Percentiles rank a stretch among this genome's conserved stretches.
Conservation (phyloP, 2,797 vertebrate genomes). For the Rachycentron canadum region DNA sequence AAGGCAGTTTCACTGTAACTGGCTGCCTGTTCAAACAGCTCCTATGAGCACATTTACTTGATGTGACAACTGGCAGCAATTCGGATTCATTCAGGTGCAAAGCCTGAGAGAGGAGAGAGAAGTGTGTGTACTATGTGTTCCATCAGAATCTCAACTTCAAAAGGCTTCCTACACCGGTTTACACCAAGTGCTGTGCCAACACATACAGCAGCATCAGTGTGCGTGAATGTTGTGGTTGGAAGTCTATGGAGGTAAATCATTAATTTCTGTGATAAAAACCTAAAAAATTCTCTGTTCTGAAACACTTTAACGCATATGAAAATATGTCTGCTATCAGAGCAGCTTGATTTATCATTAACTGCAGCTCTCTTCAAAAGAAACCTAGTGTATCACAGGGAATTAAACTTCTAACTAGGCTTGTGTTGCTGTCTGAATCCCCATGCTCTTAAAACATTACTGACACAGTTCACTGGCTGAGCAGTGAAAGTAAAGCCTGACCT, state of each 20-base stretch:
- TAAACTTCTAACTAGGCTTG: conserved; percentile 16
- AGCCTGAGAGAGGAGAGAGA: conserved; percentile 19
- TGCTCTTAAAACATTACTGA: conserved; percentile 20
- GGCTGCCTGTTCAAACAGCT: conserved; percentile 36
- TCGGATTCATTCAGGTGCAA: conserved; percentile 43
- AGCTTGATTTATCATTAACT: conserved; percentile 16
- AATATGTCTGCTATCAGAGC: neutral
- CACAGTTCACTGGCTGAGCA: conserved; percentile 13
- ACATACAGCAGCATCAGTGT: conserved; percentile 30
- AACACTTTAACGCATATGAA: conserved; percentile 4
- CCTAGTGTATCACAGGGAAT: conserved; percentile 11
- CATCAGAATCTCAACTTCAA: conserved; percentile 43
- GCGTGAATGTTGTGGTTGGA: conserved; percentile 12
- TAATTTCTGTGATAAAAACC: conserved; percentile 37
- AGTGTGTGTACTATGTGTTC: conserved; percentile 8
- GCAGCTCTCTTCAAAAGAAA: conserved; percentile 28
- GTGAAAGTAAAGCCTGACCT: conserved; percentile 39
- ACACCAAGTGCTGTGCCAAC: conserved; percentile 27
- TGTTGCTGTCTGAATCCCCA: conserved; percentile 11
- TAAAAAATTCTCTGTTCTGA: conserved; percentile 1
- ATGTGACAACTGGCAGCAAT: conserved; percentile 14
- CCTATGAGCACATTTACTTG: neutral
- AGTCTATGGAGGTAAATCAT: conserved; percentile 38
- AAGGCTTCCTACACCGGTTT: conserved; percentile 51
- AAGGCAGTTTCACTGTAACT: conserved; percentile 25